Base-by-base conservation (phyloP, 2,797 vertebrate species). In the Danio albolineatus region DNA sequence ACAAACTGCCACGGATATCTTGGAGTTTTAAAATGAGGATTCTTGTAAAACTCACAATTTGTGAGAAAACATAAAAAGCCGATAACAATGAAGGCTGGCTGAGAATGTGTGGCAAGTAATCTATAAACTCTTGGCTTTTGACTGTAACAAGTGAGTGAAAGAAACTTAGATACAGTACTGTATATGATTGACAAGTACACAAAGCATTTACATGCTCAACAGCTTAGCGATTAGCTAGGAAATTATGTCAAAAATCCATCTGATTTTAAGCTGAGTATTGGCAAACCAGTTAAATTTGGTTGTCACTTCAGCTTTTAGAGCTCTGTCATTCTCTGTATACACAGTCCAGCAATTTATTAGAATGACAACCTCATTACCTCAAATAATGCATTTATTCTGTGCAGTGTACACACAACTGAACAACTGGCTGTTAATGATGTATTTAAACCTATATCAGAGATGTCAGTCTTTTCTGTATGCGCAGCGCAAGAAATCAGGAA, bases 1-100 rank as follows among this genome's bases (percentile, higher is more conserved):
- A 49, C 2, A 14, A 8, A 44, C 6, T 17, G 19, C 39, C 41
- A 46, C 43, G 19, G 59, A 59, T 69, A 74, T 76, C 60, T 66
- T 69, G n/a, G 57, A 73, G 46, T 44, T 64, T 36, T 43, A 51
- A 61, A 73, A 57, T n/a, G 19, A 21, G 54, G 4, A 19, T 49
- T 76, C 12, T 38, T 61, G 60, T 62, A 19, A 62, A 79, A 49
- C 62, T 21, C 41, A n/a, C 21, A n/a, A 56, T 65, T 72, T 56
- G 53, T 43, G 46, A 64, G 56, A 57, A 62, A 59, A 57, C 14
- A 69, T 21, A 46, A 66, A 38, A 66, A 56, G 38, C 14, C 2
- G 1, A n/a, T 9, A 56, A 46, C 60, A 44, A 71, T 0, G 36
- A 61, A 28, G n/a, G 28, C 66, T 41, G 46, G 10, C 19, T 57